Conservation (phyloP, 2,888 invertebrate species). For the Hydrotaea cyrtoneurina region DNA sequence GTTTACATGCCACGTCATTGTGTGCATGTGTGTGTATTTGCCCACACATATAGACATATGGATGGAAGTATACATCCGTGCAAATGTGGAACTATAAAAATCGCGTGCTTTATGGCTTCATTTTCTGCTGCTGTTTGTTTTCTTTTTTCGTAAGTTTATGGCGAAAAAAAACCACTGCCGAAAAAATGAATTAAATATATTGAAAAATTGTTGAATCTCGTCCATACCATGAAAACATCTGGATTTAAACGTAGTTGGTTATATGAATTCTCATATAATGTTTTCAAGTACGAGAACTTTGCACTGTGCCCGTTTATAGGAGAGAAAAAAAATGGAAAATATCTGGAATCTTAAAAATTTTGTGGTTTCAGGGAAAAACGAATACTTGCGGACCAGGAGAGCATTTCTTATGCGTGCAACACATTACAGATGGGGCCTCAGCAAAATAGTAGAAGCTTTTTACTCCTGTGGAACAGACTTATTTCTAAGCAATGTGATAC, state of each 20-base stretch:
- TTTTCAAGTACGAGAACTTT: too few species aligned
- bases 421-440: too few species aligned
- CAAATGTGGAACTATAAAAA: constrained; percentile 48
- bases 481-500: too few species aligned
- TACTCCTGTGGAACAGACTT: too few species aligned
- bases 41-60: too few species aligned
- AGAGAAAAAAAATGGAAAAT: not conserved
- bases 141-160: not conserved
- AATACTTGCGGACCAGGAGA: too few species aligned
- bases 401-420: too few species aligned
- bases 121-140: constrained; percentile 20
- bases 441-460: too few species aligned
- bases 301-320: too few species aligned
- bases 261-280: not conserved
- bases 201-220: constrained; percentile 45
- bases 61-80: constrained; percentile 13
- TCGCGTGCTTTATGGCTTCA: constrained; percentile 44
- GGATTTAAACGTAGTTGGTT: constrained; percentile 1
- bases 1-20: not conserved
- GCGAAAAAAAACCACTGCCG: constrained; percentile 1
- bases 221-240: constrained; percentile 23
- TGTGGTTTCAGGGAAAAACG: too few species aligned
- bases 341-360: not conserved
- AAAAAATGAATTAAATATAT: constrained; percentile 49
- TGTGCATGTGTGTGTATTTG: not conserved